These are phyloP conservation scores for Geotrupes spiniger DNA, from an alignment of 2,888 invertebrate genomes.

Conservation along the genomic window DNA sequence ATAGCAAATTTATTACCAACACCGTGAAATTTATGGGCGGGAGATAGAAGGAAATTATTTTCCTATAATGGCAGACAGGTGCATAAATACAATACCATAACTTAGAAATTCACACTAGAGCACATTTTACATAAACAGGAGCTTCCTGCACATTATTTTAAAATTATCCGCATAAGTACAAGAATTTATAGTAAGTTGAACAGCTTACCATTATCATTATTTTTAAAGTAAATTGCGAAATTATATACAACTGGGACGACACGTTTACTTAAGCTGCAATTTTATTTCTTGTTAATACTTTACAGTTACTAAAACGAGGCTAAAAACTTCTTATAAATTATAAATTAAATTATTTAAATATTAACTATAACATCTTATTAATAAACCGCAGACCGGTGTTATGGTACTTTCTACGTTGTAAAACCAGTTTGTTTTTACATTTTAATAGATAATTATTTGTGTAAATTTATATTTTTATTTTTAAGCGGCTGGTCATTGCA, in stretches of 20 bases:
- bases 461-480: neutral
- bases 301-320: neutral
- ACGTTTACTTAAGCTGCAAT: neutral
- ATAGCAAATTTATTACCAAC: conserved; percentile 12
- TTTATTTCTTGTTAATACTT: neutral
- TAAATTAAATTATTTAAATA: conserved; percentile 3
- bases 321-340: conserved; percentile 2
- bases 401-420: neutral
- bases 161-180: neutral
- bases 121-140: conserved; percentile 11
- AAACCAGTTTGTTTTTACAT: neutral
- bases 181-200: neutral
- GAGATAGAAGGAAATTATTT: conserved; percentile 12
- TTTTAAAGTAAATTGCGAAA: conserved; percentile 9
- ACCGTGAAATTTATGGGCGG: conserved; percentile 12
- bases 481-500: too few relatives aligned
- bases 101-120: conserved; percentile 12
- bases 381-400: neutral
- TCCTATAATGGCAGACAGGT: conserved; percentile 14
- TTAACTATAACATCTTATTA: neutral
- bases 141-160: conserved; percentile 17
- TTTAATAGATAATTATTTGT: conserved; percentile 1
- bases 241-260: conserved; percentile 2
- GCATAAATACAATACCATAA: conserved; percentile 12
- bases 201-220: conserved; percentile 7